phyloP scores from a whole-genome alignment of 2,797 vertebrate genomes.

The Pangasius djambal region DNA sequence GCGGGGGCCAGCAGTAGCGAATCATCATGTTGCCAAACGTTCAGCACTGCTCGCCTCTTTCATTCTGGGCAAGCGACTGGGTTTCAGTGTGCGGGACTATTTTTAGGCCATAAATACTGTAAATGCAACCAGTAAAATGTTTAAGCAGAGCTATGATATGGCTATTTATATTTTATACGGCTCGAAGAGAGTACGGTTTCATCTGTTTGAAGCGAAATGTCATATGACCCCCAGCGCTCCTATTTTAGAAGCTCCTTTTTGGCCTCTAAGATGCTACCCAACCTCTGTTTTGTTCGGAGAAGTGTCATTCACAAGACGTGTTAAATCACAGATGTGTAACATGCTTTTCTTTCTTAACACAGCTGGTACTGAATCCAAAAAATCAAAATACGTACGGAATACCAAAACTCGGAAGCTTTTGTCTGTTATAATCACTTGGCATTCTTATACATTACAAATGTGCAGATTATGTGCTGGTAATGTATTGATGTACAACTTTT shows the following conservation, averaged over 20 bases:
- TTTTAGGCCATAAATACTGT: constrained; percentile 5
- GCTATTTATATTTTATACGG: not conserved
- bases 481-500: too few species aligned
- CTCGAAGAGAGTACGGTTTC: not conserved
- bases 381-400: not conserved
- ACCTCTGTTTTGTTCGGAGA: not conserved
- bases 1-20: not conserved
- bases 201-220: constrained; percentile 32
- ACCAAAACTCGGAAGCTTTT: not conserved
- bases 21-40: not conserved
- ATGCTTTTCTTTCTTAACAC: not conserved
- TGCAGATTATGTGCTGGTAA: not conserved
- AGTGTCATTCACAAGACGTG: not conserved
- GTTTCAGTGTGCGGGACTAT: not conserved
- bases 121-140: not conserved
- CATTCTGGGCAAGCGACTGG: not conserved
- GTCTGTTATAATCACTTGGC: too few species aligned
- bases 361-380: not conserved
- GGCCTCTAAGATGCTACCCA: not conserved
- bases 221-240: not conserved
- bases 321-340: not conserved
- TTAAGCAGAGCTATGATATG: not conserved
- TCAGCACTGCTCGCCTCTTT: not conserved
- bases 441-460: not conserved
- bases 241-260: not conserved